Conservation (phyloP, 2,888 invertebrate genomes). For the Podabrus alpinus region DNA sequence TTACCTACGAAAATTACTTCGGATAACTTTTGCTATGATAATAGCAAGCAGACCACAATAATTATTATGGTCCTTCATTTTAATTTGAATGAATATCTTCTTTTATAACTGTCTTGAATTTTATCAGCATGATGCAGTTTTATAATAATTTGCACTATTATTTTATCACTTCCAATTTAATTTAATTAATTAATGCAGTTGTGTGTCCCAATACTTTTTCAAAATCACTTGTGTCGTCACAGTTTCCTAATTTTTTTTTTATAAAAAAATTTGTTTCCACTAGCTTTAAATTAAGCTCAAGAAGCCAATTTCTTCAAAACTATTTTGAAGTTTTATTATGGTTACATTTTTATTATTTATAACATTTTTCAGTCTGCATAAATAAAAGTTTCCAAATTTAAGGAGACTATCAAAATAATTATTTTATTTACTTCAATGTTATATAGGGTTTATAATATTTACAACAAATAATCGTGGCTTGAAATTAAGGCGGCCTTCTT, state of each 20-base stretch:
- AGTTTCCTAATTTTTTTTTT: not conserved
- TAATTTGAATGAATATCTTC: not conserved
- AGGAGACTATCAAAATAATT: too few relatives aligned
- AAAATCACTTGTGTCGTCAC: not conserved
- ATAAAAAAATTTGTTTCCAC: not conserved
- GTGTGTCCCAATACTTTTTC: slow-evolving; percentile 7
- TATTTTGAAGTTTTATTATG: not conserved
- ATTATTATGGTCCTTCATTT: not conserved
- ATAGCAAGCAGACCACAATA: not conserved
- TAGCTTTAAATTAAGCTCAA: not conserved
- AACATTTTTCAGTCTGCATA: not conserved
- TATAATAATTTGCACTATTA: slow-evolving; percentile 6
- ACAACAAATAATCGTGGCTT: not conserved
- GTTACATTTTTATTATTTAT: not conserved
- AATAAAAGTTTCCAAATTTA: not conserved
- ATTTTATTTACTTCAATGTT: not conserved
- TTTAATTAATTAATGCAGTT: not conserved
- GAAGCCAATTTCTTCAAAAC: not conserved
- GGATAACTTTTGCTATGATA: not conserved
- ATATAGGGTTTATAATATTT: not conserved
- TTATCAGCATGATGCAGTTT: slow-evolving; percentile 3
- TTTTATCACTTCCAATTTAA: not conserved
- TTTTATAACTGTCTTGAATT: slow-evolving; percentile 2
- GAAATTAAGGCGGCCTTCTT: not conserved
- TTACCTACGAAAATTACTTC: slow-evolving; percentile 11